Conservation (phyloP, 2,888 invertebrate species). For the Hirtodrosophila histrioides region DNA sequence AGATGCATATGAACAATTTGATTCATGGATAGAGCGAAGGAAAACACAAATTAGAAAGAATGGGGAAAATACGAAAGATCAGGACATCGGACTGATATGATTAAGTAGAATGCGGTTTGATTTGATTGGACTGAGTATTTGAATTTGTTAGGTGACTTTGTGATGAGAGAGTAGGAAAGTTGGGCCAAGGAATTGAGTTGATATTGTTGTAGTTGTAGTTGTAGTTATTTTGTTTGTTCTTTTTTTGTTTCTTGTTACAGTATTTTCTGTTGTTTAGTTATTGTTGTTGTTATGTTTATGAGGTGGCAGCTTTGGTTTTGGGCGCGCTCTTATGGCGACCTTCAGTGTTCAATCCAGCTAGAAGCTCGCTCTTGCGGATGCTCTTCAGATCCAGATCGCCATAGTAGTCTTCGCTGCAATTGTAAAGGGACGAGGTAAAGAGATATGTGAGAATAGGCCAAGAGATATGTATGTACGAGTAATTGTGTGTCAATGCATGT, state of each 20-base stretch:
- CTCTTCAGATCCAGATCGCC: constrained; percentile 97
- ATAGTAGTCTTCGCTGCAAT: constrained; percentile 97
- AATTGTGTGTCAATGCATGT: constrained; percentile 22
- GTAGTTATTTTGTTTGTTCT: constrained; percentile 43
- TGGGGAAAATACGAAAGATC: constrained; percentile 21
- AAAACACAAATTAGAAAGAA: constrained; percentile 24
- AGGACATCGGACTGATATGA: constrained; percentile 37
- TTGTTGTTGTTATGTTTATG: constrained; percentile 73
- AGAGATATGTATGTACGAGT: constrained; percentile 81
- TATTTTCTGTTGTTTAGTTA: constrained; percentile 45
- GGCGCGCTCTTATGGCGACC: constrained; percentile 85
- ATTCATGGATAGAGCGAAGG: constrained; percentile 39
- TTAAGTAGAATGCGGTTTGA: constrained; percentile 33
- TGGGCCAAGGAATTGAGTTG: constrained; percentile 58
- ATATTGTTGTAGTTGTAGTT: constrained; percentile 58
- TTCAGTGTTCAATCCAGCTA: constrained; percentile 88
- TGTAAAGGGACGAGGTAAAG: constrained; percentile 80
- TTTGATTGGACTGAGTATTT: constrained; percentile 50
- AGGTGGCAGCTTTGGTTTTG: constrained; percentile 83
- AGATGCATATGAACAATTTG: constrained; percentile 54
- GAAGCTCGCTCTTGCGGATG: constrained; percentile 96
- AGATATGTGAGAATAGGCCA: constrained; percentile 72
- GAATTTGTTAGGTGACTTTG: constrained; percentile 49
- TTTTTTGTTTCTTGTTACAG: constrained; percentile 43
- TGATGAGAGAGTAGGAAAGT: constrained; percentile 59